Evolutionary conservation across 2,888 invertebrate species (phyloP), one percentile per base, ranked within the genome.

Genomic region (Andrena trimmerana): DNA sequence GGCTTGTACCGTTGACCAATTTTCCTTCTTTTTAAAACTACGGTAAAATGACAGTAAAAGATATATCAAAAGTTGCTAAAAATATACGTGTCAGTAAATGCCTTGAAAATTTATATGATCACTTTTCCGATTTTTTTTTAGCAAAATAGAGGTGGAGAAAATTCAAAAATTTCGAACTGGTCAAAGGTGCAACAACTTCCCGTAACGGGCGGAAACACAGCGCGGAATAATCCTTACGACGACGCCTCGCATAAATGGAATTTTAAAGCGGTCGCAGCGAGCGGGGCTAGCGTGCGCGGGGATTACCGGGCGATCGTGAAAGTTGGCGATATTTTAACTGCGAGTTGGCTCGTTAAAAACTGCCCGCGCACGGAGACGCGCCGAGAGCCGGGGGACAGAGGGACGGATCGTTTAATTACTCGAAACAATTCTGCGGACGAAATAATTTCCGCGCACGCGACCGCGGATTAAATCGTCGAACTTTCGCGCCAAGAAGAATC

Each of bases 231-330:
- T 72, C 71, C 6, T 27, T 31, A 36, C 54, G 36, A 27, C 48
- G 20, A 10, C 50, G 24, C 16, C 62, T 66, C 36, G 63, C 63
- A 16, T 67, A 68, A 75, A 63, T 75, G 69, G 57, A 66, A 77
- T 78, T 66, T 60, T 68, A 48, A 36, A 72, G 52, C 66, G 16
- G 24, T 31, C 63, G 42, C 20, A 13, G 31, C 7, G 33, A 36
- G 62, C 16, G 24, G 20, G 29, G 7, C 2, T 33, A 27, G n/a
- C 52, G 5, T 10, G 24, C 10, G 52, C 65, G n/a, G n/a, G 66
- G 66, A 66, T 54, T 54, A 68, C 50, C 42, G 48, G 5, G 10
- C 36, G 65, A 29, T 42, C 69, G 52, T 71, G 66, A 76, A 59
- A 70, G 57, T 50, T 31, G 42, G 16, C 29, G 20, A 42, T 62